These are phyloP conservation scores for Aquatica leii DNA, from an alignment of 2,888 invertebrate species.

Conservation along the genomic window DNA sequence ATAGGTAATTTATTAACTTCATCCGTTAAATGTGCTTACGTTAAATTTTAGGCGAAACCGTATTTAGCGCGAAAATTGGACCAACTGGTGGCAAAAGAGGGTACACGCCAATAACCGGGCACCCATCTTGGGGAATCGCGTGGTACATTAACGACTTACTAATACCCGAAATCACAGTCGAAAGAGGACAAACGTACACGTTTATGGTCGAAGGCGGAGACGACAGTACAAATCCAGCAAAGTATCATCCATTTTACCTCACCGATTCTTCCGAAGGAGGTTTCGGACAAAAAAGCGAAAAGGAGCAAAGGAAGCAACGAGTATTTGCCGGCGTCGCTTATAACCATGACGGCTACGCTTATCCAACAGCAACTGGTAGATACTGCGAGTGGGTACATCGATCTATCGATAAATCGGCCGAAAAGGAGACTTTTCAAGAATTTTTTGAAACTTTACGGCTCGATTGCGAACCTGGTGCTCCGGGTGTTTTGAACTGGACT, in stretches of 20 bases:
- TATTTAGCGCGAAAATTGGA: slow-evolving; percentile 80
- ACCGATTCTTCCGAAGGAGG: slow-evolving; percentile 88
- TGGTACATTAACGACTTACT: slow-evolving; percentile 93
- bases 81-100: slow-evolving; percentile 85
- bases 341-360: slow-evolving; percentile 78
- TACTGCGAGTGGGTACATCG: slow-evolving; percentile 90
- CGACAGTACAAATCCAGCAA: slow-evolving; percentile 80
- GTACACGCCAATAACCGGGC: slow-evolving; percentile 81
- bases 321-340: slow-evolving; percentile 84
- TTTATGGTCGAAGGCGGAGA: slow-evolving; percentile 88
- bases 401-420: slow-evolving; percentile 75
- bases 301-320: slow-evolving; percentile 72
- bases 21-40: too few relatives aligned
- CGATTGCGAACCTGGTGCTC: slow-evolving; percentile 79
- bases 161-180: slow-evolving; percentile 89
- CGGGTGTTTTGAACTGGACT: slow-evolving; percentile 83
- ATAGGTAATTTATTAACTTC: slow-evolving; percentile 56
- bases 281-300: slow-evolving; percentile 78
- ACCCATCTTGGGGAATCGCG: slow-evolving; percentile 88
- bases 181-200: slow-evolving; percentile 85
- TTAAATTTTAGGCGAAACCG: slow-evolving; percentile 63
- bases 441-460: slow-evolving; percentile 79
- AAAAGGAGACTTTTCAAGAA: slow-evolving; percentile 78
- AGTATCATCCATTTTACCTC: slow-evolving; percentile 92
- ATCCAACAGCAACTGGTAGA: slow-evolving; percentile 83